These are phyloP conservation scores for Megalops cyprinoides DNA, from an alignment of 2,797 vertebrate genomes.

Conservation along the genomic window DNA sequence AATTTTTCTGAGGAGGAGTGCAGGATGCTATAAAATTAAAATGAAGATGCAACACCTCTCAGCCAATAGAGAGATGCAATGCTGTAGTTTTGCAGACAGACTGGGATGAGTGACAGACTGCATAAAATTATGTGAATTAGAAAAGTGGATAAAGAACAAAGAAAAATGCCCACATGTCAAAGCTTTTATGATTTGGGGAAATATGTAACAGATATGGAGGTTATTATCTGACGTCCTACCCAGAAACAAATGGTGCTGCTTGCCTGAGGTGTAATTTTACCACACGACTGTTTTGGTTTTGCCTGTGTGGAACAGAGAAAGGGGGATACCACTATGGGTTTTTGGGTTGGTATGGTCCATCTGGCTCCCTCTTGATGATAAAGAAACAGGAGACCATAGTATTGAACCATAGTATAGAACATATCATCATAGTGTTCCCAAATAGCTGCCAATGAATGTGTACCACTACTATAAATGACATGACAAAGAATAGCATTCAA, in stretches of 20 bases:
- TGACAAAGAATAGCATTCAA: constrained; percentile 39
- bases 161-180: too few relatives aligned
- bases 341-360: background rate
- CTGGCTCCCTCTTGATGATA: background rate
- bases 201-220: too few relatives aligned
- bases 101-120: too few relatives aligned
- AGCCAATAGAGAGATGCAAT: background rate
- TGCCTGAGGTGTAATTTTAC: background rate
- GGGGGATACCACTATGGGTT: background rate
- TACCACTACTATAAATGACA: constrained; percentile 43
- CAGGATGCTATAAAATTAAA: too few relatives aligned
- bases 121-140: too few relatives aligned
- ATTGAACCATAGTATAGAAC: constrained; percentile 35
- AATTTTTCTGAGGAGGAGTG: too few relatives aligned
- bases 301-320: background rate
- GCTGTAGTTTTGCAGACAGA: background rate
- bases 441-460: constrained; percentile 34
- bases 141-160: too few relatives aligned
- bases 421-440: constrained; percentile 53
- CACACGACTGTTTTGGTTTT: background rate
- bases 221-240: too few relatives aligned
- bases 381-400: constrained; percentile 27
- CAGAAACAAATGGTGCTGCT: background rate
- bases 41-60: background rate
- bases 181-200: too few relatives aligned